Conservation (phyloP, 2,888 invertebrate genomes). For the Drosophila kokeensis region DNA sequence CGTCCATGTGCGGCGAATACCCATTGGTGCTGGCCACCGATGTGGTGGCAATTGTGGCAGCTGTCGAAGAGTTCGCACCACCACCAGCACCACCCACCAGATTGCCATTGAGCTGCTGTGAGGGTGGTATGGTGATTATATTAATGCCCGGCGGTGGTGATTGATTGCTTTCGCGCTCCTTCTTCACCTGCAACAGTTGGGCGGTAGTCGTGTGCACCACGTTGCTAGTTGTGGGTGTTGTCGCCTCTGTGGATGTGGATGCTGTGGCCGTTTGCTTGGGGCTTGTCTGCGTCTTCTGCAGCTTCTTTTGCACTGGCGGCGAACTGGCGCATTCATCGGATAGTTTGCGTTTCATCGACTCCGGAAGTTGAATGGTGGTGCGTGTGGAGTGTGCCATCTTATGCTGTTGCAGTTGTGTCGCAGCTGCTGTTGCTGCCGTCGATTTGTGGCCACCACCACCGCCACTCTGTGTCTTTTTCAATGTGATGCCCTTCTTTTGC, state of each 20-base stretch:
- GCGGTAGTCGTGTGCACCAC: slow-evolving; percentile 72
- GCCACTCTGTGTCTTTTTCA: slow-evolving; percentile 73
- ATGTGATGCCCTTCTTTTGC: slow-evolving; percentile 82
- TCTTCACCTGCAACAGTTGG: slow-evolving; percentile 76
- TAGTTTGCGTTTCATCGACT: slow-evolving; percentile 80
- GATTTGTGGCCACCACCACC: slow-evolving; percentile 20
- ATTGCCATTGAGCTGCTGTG: slow-evolving; percentile 63
- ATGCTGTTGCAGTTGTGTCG: slow-evolving; percentile 19
- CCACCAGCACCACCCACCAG: slow-evolving; percentile 48
- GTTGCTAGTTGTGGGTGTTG: slow-evolving; percentile 32
- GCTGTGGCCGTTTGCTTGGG: slow-evolving; percentile 42
- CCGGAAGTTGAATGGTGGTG: slow-evolving; percentile 80
- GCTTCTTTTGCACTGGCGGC: slow-evolving; percentile 37
- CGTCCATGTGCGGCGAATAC: slow-evolving; percentile 81
- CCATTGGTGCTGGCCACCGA: slow-evolving; percentile 81
- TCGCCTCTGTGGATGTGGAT: slow-evolving; percentile 29
- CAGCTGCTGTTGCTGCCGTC: not conserved
- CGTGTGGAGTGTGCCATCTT: slow-evolving; percentile 38
- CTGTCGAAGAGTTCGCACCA: slow-evolving; percentile 70
- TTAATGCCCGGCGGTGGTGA: slow-evolving; percentile 77
- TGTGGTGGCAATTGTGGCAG: slow-evolving; percentile 76
- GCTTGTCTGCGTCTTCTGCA: slow-evolving; percentile 42
- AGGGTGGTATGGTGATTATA: slow-evolving; percentile 82
- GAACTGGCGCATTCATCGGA: slow-evolving; percentile 65
- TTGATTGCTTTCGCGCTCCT: slow-evolving; percentile 70